Evolutionary conservation across 2,888 invertebrate species (phyloP).

Genomic region (Panzeria rudis): DNA sequence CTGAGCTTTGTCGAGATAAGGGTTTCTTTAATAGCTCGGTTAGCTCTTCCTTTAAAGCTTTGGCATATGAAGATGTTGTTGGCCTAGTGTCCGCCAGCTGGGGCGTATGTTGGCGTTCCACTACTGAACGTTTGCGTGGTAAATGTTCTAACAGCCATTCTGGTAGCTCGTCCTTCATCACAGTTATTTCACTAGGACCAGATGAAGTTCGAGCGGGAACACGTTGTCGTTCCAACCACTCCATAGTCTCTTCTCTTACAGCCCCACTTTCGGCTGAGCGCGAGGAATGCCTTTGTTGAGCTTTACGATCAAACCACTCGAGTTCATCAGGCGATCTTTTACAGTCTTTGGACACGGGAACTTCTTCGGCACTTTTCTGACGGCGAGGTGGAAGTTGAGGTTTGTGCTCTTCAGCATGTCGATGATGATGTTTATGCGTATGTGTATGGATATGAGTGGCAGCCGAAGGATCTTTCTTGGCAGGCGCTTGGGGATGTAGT

Average conservation of each 20-base stretch:
- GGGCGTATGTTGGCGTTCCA: slow-evolving; percentile 76
- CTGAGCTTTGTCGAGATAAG: slow-evolving; percentile 82
- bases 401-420: slow-evolving; percentile 75
- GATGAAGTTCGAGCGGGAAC: slow-evolving; percentile 82
- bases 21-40: slow-evolving; percentile 83
- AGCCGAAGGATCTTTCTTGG: slow-evolving; percentile 71
- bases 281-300: slow-evolving; percentile 83
- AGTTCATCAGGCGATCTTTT: slow-evolving; percentile 78
- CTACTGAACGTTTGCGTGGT: slow-evolving; percentile 80
- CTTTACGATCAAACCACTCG: slow-evolving; percentile 83
- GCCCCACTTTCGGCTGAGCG: slow-evolving; percentile 83
- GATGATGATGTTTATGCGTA: slow-evolving; percentile 74
- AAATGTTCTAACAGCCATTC: slow-evolving; percentile 82
- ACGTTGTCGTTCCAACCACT: slow-evolving; percentile 81
- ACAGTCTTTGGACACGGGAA: slow-evolving; percentile 72
- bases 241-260: slow-evolving; percentile 82
- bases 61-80: slow-evolving; percentile 80
- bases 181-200: slow-evolving; percentile 83
- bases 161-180: slow-evolving; percentile 82
- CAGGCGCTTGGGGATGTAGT: slow-evolving; percentile 76
- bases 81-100: slow-evolving; percentile 75
- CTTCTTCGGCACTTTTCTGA: slow-evolving; percentile 78
- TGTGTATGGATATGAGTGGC: slow-evolving; percentile 66
- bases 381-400: slow-evolving; percentile 76
- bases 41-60: slow-evolving; percentile 80